Base-by-base conservation (phyloP, 2,888 invertebrate genomes). In the Rugalucina vietnamica region DNA sequence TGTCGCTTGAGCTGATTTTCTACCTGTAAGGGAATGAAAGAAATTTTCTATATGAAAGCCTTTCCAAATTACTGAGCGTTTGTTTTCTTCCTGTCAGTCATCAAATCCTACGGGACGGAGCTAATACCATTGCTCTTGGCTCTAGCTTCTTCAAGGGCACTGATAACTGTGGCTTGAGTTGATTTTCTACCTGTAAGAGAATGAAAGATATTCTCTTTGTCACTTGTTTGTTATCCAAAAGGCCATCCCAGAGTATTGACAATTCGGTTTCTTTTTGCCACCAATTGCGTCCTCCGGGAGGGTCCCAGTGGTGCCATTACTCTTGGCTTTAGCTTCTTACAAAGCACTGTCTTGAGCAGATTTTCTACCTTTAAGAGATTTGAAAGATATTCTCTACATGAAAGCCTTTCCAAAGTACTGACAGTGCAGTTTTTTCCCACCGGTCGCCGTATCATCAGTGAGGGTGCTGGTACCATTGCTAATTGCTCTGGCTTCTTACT, bases 401-500 rank as follows among this genome's bases (percentile, higher is more conserved):
- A 97, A 97, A 82, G 95, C 95, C 91, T 97, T 97, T 78, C 95
- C 95, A 93, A 97, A 97, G 91, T 96, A 95, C 82, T 95, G 94
- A 88, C 95, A 95, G 65, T 90, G 89, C 39, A 95, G 65, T 90
- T 89, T 37, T 88, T 91, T 92, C 0, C 87, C 86, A 18, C 77
- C 84, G 5, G 72, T 72, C 37, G 74, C 72, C 3, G 57, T 80
- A 0, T 76, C 74, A 21, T 57, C 27, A 18, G 14, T 50, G 21
- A 50, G 49, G 8, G 60, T 27, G 21, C 24, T 21, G 1, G 3
- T 10, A 8, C 57, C 29, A 43, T 36, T 69, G n/a, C 49, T 75
- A 43, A 37, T 69, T n/a, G 76, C 49, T 29, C 14, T 50, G 36
- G 32, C 14, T 3, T 57, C 73, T 57, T 37, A 65, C 65, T 29